Evolutionary conservation across 2,888 invertebrate genomes (phyloP).

Genomic region (Anagyrus pseudococci): DNA sequence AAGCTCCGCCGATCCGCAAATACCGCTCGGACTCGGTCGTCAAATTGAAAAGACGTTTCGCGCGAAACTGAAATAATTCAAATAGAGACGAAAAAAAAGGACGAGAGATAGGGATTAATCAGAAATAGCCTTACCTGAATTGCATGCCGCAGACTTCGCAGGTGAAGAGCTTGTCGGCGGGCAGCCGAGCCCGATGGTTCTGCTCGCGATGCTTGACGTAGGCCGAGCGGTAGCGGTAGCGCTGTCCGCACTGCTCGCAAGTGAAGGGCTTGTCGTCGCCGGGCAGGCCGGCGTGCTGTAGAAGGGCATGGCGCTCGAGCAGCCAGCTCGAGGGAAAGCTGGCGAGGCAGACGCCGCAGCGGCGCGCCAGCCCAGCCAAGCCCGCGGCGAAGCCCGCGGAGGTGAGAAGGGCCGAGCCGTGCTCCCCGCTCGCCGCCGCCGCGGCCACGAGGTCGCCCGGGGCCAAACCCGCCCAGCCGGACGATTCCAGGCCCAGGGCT

Average conservation of each 20-base stretch:
- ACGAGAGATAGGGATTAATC: too few relatives aligned
- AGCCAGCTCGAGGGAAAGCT: conserved; percentile 89
- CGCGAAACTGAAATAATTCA: too few relatives aligned
- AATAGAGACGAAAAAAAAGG: too few relatives aligned
- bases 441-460: conserved; percentile 60
- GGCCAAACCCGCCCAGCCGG: conserved; percentile 61
- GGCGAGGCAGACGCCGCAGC: conserved; percentile 84
- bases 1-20: too few relatives aligned
- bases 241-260: conserved; percentile 90
- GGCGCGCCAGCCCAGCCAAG: conserved; percentile 61
- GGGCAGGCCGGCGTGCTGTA: conserved; percentile 77
- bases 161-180: conserved; percentile 88
- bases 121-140: conserved; percentile 62
- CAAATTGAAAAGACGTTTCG: too few relatives aligned
- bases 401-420: conserved; percentile 52
- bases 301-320: conserved; percentile 82
- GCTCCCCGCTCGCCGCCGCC: conserved; percentile 62
- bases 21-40: too few relatives aligned
- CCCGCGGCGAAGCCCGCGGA: conserved; percentile 53
- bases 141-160: conserved; percentile 94
- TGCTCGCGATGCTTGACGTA: conserved; percentile 86
- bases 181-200: conserved; percentile 85
- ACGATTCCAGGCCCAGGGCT: conserved; percentile 60
- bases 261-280: conserved; percentile 88
- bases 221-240: conserved; percentile 86